Conservation (phyloP, 2,113 vertebrate genomes). For the Junco hyemalis region DNA sequence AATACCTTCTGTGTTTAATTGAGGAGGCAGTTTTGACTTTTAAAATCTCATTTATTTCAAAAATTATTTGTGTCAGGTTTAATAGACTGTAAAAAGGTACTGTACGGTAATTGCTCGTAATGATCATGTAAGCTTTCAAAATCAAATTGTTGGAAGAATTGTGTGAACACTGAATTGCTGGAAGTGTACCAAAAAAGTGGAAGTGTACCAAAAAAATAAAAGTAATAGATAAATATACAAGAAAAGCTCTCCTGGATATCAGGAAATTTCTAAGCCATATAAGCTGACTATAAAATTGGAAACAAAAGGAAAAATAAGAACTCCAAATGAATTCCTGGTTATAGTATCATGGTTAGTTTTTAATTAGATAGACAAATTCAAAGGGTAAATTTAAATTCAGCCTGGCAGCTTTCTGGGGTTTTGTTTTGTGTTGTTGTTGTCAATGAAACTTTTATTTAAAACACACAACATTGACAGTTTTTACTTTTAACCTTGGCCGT, state of each 20-base stretch:
- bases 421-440: background rate
- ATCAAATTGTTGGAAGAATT: background rate
- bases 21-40: background rate
- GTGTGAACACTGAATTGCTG: background rate
- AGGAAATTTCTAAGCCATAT: background rate
- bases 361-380: background rate
- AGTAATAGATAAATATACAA: background rate
- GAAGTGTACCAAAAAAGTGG: background rate
- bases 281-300: background rate
- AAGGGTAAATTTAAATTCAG: background rate
- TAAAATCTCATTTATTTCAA: background rate
- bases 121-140: slow-evolving; percentile 2
- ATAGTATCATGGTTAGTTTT: background rate
- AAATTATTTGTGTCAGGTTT: slow-evolving; percentile 26
- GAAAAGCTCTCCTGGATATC: background rate
- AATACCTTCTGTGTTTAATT: slow-evolving; percentile 5
- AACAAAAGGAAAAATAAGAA: background rate
- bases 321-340: background rate
- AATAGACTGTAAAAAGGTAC: slow-evolving; percentile 9
- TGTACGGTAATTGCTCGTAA: slow-evolving; percentile 43
- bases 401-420: background rate
- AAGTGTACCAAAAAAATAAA: background rate
- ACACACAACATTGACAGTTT: background rate
- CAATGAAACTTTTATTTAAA: background rate
- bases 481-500: background rate